Evolutionary conservation across 2,888 invertebrate genomes (phyloP), one percentile per base, ranked within the genome.

Genomic region (Zhengitettix transpicula): DNA sequence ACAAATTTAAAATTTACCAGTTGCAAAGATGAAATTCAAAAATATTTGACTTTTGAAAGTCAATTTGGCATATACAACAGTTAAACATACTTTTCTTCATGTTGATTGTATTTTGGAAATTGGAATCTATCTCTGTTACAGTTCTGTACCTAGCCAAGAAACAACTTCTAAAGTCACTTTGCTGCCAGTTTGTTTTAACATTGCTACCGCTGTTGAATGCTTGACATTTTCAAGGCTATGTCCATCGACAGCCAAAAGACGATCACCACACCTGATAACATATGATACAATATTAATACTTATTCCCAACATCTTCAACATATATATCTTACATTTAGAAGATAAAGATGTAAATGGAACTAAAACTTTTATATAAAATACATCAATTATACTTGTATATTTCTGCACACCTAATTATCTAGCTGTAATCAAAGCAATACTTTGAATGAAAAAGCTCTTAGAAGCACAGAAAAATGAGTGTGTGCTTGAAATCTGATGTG

Each of bases 111-210:
- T n/a, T 47, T 47, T 47, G 47, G 47, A 47, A 47, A 47, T 47
- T 14, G 1, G n/a, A 47, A 12, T 8, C 12, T 47, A 3, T 14
- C 47, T 47, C 3, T n/a, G n/a, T 47, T 65, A 65, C 41, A 69
- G 64, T 59, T 68, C 67, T 16, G 69, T 68, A 41, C 76, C 76
- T n/a, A 75, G 73, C 75, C 75, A 76, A 9, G 75, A 75, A 12
- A 75, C 74, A 14, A 75, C 71, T 52, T 70, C 69, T 55, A 75
- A 67, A 11, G 70, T 70, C 16, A 75, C 73, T 58, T 66, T 65
- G 54, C 69, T 69, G 15, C 74, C 73, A 15, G 73, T 70, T 58
- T 71, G 68, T 64, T 75, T 76, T 56, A 76, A 68, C 60, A 74
- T 68, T 54, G 70, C 68, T 17, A 75, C 75, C 16, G 75, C 75